Evolutionary conservation across 2,888 invertebrate species (phyloP), one percentile per base, ranked within the genome.

Genomic region (Cataglyphis cursor): DNA sequence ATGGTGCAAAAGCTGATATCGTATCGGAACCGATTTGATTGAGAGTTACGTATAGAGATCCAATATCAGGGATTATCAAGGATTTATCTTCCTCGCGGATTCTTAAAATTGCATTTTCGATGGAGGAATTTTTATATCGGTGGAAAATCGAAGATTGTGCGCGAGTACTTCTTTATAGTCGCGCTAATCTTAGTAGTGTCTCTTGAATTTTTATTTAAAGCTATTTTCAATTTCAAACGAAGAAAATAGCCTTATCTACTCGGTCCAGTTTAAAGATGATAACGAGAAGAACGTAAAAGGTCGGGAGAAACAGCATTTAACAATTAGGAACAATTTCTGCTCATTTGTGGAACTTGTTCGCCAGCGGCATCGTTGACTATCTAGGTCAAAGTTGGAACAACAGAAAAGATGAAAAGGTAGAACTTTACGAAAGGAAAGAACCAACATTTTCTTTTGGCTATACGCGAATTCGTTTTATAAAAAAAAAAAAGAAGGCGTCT

Each of bases 301-400:
- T 78, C 78, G 73, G 28, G 61, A 62, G 44, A 72, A 68, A 62
- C 70, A 73, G 74, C 85, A 88, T 89, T 89, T 87, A 84, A 87
- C 81, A 89, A 87, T 88, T 87, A 89, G 76, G 73, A 44, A 72
- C 51, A 72, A 72, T 51, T 89, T 84, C 81, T 78, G 31, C 57
- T 61, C 70, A 44, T 35, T 21, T 44, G 35, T 48, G 18, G 70
- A 78, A 72, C 59, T 80, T 80, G 59, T 61, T 44, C 78, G 59
- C 72, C 59, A 61, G 9, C 70, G 59, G 44, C 59, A 24, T 61
- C 72, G 59, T 68, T 35, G 72, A 80, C 78, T 80, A 72, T 80
- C 44, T 72, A 59, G 78, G 72, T 80, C 72, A 80, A 72, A 80
- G 78, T 70, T 80, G 72, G 44, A 80, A 72, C 78, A 80, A 80